Base-by-base conservation (phyloP, 2,888 invertebrate genomes). In the Branchipolynoe longqiensis region DNA sequence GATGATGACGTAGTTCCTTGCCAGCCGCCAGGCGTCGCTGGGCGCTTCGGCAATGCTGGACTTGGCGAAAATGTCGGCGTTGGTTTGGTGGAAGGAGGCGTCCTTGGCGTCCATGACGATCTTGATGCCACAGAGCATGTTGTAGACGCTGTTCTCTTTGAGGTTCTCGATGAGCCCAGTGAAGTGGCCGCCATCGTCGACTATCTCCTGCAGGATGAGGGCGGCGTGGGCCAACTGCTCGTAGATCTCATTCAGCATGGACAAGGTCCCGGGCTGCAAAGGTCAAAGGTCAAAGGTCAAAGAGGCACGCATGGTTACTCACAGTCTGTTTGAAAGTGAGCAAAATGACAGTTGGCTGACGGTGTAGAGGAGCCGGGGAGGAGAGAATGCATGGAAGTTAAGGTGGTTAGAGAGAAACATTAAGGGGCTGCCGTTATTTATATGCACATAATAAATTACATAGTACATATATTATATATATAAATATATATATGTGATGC, bases 141-240 rank as follows among this genome's bases (percentile, higher is more conserved):
- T 78, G 78, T 78, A 78, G 54, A 78, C 31, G 41, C 78, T 48
- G 48, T 78, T 78, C 25, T 78, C 78, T 48, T 78, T 78, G 48
- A 78, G 78, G 48, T 48, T 54, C 18, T 78, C 78, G 18, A 78
- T 78, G 48, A 78, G 78, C 28, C 28, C 18, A 4, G 25, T 12
- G 48, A 78, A 41, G 28, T 2, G 25, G 4, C 48, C 54, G 14
- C 31, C 1, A 12, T 41, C 78, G 4, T 78, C 78, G 14, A 54
- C 78, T 31, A 78, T 78, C 48, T 2, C 1, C 25, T 78, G 48
- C 41, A 78, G 28, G 18, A 41, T n/a, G 3, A 78, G 25, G 31
- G 78, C 78, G 1, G 78, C 78, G 1, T 25, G 78, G 22, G 78
- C 25, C 12, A 78, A 28, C 31, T 48, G 78, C 28, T 28, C 8